phyloP scores from a whole-genome alignment of 2,113 vertebrate genomes.

The Corythornis vintsioides region DNA sequence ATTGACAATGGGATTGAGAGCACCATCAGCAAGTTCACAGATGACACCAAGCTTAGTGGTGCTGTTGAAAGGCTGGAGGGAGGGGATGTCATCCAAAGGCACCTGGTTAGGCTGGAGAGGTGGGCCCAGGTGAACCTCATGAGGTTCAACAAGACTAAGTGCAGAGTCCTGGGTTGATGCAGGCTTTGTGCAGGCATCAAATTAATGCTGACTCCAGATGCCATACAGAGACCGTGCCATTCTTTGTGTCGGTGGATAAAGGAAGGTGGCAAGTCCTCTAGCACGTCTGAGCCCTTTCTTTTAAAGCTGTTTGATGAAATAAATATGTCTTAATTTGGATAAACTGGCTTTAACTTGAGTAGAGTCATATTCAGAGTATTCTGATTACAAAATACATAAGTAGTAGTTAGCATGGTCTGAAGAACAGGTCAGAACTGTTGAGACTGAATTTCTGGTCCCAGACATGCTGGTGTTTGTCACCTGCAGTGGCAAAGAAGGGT shows the following conservation, averaged over 20 bases:
- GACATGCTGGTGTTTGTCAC: not conserved
- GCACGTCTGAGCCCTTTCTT: not conserved
- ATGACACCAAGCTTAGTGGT: too few relatives aligned
- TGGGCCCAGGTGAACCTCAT: too few relatives aligned
- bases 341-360: not conserved
- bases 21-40: too few relatives aligned
- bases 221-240: fast-evolving
- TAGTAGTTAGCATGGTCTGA: not conserved
- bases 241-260: not conserved
- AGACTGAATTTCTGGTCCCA: not conserved
- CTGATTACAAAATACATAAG: fast-evolving
- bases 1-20: too few relatives aligned
- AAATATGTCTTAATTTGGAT: not conserved
- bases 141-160: too few relatives aligned
- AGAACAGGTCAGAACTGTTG: not conserved
- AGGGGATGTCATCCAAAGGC: too few relatives aligned
- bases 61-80: too few relatives aligned
- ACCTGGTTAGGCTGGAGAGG: too few relatives aligned
- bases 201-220: not conserved
- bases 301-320: not conserved
- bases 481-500: not conserved
- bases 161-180: not conserved
- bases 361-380: not conserved
- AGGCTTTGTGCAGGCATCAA: not conserved
- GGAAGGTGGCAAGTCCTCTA: not conserved